These are phyloP conservation scores for Cheilosia impressa DNA, from an alignment of 2,888 invertebrate genomes.

Conservation along the genomic window DNA sequence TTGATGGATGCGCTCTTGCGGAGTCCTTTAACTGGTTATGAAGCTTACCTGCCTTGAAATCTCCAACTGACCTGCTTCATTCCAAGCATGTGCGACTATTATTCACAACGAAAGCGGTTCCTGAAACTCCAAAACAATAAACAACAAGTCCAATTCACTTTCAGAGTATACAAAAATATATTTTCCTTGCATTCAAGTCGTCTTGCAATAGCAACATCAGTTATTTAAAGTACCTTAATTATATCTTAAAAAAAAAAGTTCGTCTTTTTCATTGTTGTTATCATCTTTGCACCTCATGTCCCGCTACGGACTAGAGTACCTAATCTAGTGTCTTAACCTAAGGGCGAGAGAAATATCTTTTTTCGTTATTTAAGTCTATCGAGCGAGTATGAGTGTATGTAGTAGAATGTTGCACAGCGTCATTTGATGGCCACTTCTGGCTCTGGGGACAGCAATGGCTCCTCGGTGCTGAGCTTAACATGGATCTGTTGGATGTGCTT, in stretches of 20 bases:
- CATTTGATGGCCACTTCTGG: constrained; percentile 11
- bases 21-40: too few relatives aligned
- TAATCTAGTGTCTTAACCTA: constrained; percentile 53
- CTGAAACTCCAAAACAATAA: neutral
- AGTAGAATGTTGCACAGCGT: neutral
- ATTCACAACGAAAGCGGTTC: neutral
- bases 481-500: constrained; percentile 49
- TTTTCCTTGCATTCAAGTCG: neutral
- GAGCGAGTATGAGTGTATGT: constrained; percentile 56
- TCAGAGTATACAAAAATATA: constrained; percentile 2
- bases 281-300: constrained; percentile 49
- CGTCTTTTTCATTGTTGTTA: constrained; percentile 38
- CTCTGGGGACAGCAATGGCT: neutral
- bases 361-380: constrained; percentile 43
- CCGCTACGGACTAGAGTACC: constrained; percentile 45
- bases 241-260: constrained; percentile 26
- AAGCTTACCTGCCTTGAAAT: too few relatives aligned
- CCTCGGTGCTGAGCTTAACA: neutral
- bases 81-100: too few relatives aligned
- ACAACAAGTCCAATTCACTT: neutral
- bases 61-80: too few relatives aligned
- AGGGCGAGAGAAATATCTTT: constrained; percentile 25
- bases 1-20: too few relatives aligned
- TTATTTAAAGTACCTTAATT: neutral
- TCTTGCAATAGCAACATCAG: constrained; percentile 18